Percentiles rank a stretch among this genome's conserved stretches.
Conservation (phyloP, 2,797 vertebrate genomes). For the Acanthurus lineatus region DNA sequence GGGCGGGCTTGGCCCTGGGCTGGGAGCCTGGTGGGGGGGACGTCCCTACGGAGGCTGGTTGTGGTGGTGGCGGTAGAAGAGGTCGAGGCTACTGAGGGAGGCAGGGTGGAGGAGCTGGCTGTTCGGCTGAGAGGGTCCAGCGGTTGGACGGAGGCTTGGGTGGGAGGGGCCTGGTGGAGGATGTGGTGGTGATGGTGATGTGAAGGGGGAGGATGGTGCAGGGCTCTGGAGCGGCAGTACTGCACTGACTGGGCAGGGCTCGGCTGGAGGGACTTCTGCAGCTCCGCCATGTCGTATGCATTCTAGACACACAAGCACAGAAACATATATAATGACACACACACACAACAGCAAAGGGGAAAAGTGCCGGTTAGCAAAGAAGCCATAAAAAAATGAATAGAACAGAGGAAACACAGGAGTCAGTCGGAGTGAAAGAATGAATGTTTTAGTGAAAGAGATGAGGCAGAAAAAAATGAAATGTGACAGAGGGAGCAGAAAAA, state of each 20-base stretch:
- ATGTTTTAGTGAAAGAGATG: no score
- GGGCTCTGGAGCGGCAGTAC: constrained; percentile 79
- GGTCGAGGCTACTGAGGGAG: constrained; percentile 52
- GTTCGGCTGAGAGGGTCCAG: constrained; percentile 75
- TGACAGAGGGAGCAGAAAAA: constrained; percentile 24
- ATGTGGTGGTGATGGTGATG: constrained; percentile 69
- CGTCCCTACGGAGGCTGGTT: constrained; percentile 69
- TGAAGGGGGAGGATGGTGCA: constrained; percentile 74
- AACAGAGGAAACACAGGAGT: no score
- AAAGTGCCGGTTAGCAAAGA: neutral
- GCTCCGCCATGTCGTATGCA: constrained; percentile 91
- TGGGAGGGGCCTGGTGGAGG: constrained; percentile 65
- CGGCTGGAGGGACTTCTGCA: constrained; percentile 90
- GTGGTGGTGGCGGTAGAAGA: constrained; percentile 71
- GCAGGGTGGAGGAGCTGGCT: constrained; percentile 66
- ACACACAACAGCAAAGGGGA: no score
- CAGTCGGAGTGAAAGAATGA: no score
- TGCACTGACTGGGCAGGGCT: constrained; percentile 88
- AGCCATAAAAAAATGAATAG: no score
- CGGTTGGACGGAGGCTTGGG: constrained; percentile 42
- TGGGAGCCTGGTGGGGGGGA: constrained; percentile 73
- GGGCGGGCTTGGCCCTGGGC: constrained; percentile 82
- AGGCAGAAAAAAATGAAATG: no score
- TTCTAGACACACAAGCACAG: constrained; percentile 78
- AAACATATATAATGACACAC: no score